Evolutionary conservation across 2,888 invertebrate species (phyloP), one percentile per base, ranked within the genome.

Genomic region (Alloplasta piceator): DNA sequence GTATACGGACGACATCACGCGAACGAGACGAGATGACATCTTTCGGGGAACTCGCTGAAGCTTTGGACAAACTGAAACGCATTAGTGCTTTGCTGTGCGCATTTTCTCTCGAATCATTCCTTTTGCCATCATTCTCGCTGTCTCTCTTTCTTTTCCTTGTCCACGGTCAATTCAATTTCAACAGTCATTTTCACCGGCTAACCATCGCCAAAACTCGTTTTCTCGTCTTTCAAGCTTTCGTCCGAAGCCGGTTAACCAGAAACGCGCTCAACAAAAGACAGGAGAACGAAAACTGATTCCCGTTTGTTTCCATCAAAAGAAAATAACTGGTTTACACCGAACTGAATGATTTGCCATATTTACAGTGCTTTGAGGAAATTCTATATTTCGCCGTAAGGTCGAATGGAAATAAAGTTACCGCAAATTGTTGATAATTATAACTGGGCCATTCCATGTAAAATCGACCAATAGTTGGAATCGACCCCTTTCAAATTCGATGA

Each of bases 121-220:
- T 73, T 71, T 60, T 67, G 41, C 43, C 60, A 10, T 61, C 12
- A 56, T 67, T 63, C 12, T 46, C 50, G 12, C 41, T 41, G 10
- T n/a, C 56, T 10, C 39, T 41, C 64, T 16, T n/a, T 12, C 41
- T 12, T 26, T 16, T 5, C 52, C 7, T 43, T 78, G 70, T 63
- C 78, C 1, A 72, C 74, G 82, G 79, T 71, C 83, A 82, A 85
- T 85, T 85, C 80, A 86, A 84, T 86, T 86, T 81, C 79, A 85
- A 83, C 84, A 61, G 68, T 77, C 80, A 86, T 83, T 85, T 85
- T 82, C 78, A 46, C 63, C 50, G 7, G 60, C 16, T 38, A 36
- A 58, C 58, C 52, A 26, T 26, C 26, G 38, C 26, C 12, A 36
- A 16, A 12, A 10, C 12, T 5, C 6, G 16, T 43, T 43, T 61